These are phyloP conservation scores for Microctenopoma steveboyesi DNA, from an alignment of 2,797 vertebrate species.

Conservation along the genomic window DNA sequence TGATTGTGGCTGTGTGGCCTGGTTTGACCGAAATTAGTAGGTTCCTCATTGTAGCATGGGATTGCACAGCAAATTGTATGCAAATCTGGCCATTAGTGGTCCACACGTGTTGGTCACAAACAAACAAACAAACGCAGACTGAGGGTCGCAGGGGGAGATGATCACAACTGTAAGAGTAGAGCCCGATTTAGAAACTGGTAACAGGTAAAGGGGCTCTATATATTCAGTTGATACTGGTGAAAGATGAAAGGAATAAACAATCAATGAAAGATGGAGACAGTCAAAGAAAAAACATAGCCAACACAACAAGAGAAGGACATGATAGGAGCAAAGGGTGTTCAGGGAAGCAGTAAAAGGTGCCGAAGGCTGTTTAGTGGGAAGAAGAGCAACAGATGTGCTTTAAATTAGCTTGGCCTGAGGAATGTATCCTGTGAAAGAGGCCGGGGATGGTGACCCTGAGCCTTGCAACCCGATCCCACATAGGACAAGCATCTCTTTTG, in stretches of 20 bases:
- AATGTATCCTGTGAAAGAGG: constrained; percentile 60
- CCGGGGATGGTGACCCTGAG: constrained; percentile 54
- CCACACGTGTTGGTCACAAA: neutral
- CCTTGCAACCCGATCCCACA: constrained; percentile 60
- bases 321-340: constrained; percentile 6
- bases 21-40: constrained; percentile 7
- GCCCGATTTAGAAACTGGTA: neutral
- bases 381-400: constrained; percentile 72
- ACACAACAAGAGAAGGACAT: constrained; percentile 15
- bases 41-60: neutral
- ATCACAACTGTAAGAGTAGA: neutral
- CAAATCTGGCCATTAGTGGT: constrained; percentile 26
- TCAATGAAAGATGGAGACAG: constrained; percentile 21
- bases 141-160: neutral
- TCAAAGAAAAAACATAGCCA: constrained; percentile 16
- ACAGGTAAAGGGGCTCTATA: neutral
- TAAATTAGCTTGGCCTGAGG: constrained; percentile 63
- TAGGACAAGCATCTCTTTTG: constrained; percentile 57
- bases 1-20: neutral
- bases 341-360: constrained; percentile 13
- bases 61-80: constrained; percentile 9
- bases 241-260: constrained; percentile 21
- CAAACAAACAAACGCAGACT: neutral
- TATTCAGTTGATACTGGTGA: neutral
- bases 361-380: constrained; percentile 31